phyloP scores from a whole-genome alignment of 2,797 vertebrate species.

The Eupleurogrammus muticus region DNA sequence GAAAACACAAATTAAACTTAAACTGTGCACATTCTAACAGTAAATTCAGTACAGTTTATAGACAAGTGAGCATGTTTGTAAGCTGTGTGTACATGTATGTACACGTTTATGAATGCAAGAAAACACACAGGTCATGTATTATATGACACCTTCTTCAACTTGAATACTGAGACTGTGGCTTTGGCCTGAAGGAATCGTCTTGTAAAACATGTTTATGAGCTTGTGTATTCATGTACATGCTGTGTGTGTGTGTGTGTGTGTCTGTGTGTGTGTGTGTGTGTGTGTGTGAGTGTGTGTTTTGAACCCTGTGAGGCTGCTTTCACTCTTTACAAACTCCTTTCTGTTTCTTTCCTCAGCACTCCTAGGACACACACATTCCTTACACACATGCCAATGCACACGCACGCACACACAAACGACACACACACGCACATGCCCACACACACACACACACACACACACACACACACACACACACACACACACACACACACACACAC shows the following conservation, averaged over 20 bases:
- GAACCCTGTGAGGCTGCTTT: slow-evolving; percentile 9
- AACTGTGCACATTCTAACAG: no score
- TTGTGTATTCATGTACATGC: background rate
- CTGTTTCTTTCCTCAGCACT: background rate
- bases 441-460: slow-evolving; percentile 16
- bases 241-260: background rate
- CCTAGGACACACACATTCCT: slow-evolving; percentile 1
- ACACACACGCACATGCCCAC: slow-evolving; percentile 23
- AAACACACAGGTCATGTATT: no score
- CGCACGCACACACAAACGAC: slow-evolving; percentile 22
- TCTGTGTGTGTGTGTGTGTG: background rate
- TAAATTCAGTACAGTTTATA: no score
- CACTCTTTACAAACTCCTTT: slow-evolving; percentile 9
- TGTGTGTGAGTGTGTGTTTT: slow-evolving; percentile 2
- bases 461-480: slow-evolving; percentile 18
- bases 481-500: slow-evolving; percentile 32
- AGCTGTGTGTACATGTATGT: no score
- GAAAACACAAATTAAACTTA: no score
- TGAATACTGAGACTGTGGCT: no score
- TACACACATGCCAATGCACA: slow-evolving; percentile 14
- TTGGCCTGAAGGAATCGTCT: background rate
- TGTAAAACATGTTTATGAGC: background rate
- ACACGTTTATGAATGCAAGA: no score
- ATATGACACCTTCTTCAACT: no score
- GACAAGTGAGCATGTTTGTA: no score